phyloP scores from a whole-genome alignment of 2,888 invertebrate genomes.

The Polia nebulosa region DNA sequence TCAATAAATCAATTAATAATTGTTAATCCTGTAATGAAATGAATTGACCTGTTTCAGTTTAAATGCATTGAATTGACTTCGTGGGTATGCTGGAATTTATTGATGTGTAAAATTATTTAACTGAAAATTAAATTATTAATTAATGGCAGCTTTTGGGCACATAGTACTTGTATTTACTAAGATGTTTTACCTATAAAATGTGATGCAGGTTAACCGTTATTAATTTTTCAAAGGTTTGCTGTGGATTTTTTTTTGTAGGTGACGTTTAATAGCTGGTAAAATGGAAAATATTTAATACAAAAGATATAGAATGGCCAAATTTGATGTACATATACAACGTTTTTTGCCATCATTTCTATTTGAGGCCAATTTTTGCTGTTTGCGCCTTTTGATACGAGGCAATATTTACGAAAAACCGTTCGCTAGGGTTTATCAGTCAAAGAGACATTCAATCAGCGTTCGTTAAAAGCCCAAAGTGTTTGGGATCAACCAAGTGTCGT shows the following conservation, averaged over 20 bases:
- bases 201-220: too few species aligned
- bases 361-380: too few species aligned
- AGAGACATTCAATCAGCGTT: neutral
- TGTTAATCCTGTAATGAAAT: constrained; percentile 19
- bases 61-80: neutral
- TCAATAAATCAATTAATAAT: constrained; percentile 29
- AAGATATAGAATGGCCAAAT: too few species aligned
- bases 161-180: neutral
- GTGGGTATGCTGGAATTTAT: neutral
- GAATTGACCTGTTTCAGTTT: constrained; percentile 4
- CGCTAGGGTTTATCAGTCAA: neutral
- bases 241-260: too few species aligned
- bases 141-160: neutral
- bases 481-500: neutral
- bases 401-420: neutral
- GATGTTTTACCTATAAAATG: neutral
- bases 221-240: too few species aligned
- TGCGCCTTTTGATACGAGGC: neutral
- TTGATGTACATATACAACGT: too few species aligned
- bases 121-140: neutral
- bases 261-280: too few species aligned
- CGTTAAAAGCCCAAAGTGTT: neutral
- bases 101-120: neutral
- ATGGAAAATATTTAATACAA: too few species aligned
- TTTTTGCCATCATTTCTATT: too few species aligned